Base-by-base conservation (phyloP, 2,113 vertebrate genomes). In the Gallinago jamesoni region DNA sequence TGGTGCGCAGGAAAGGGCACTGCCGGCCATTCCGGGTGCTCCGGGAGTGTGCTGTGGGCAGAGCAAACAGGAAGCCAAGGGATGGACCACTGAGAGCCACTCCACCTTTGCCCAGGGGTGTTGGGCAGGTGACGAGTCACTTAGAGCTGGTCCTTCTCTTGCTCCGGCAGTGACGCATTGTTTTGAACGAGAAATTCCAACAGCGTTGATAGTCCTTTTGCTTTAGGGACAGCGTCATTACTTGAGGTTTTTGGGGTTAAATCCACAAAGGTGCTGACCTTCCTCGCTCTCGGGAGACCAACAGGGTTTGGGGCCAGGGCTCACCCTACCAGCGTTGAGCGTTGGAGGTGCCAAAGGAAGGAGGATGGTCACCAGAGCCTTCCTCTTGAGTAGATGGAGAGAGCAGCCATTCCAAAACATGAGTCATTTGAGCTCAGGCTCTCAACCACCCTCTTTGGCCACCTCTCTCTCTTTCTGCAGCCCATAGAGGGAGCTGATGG, bases 11-110 rank as follows among this genome's bases (percentile, higher is more conserved):
- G 91, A 48, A 59, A 84, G 87, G 93, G 69, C 95, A 47, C 73
- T 60, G 82, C 67, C 2, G 55, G 80, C 89, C 83, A 47, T 63
- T 68, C 93, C 62, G 19, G 91, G 74, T 69, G 84, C 62, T 79
- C 74, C 47, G 4, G 82, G 57, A 82, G 85, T 1, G 56, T 67
- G 79, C 50, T 87, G 92, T 25, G 91, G 90, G 86, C 92, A 84
- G 87, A 75, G 78, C 96, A 95, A 97, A 97, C 96, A 97, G 96
- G 97, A 97, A 96, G 43, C 63, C 52, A 7, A 94, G 94, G 94
- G 94, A 87, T 57, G 94, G 91, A 92, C 84, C 89, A 88, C 84
- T 28, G 95, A 17, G 30, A 89, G 89, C 89, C 35, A 21, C 91
- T 31, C 94, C 95, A 85, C 95, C 95, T 92, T 45, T 69, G 93